Evolutionary conservation across 2,888 invertebrate genomes (phyloP).

Genomic region (Schrankia costaestrigalis): DNA sequence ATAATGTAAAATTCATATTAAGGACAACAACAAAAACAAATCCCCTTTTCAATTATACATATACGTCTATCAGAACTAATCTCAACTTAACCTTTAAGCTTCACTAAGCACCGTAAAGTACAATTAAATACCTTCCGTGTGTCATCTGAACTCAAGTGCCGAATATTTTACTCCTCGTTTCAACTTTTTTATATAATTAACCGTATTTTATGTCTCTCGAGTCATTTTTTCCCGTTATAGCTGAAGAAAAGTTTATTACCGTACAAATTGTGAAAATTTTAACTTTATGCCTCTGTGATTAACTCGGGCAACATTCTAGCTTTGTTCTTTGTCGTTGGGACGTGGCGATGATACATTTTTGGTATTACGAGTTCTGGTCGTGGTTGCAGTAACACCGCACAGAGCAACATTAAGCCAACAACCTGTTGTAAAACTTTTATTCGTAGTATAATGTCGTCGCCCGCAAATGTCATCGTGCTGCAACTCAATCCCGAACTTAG

Average conservation of each 20-base stretch:
- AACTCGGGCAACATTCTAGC: slow-evolving; percentile 13
- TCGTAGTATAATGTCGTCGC: slow-evolving; percentile 31
- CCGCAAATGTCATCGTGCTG: slow-evolving; percentile 24
- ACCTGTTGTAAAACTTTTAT: slow-evolving; percentile 61
- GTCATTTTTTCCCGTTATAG: slow-evolving; percentile 14
- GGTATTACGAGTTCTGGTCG: slow-evolving; percentile 41
- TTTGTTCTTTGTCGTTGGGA: slow-evolving; percentile 20
- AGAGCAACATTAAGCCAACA: slow-evolving; percentile 48
- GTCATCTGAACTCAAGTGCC: slow-evolving; percentile 1
- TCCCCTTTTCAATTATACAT: too few relatives aligned
- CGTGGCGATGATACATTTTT: slow-evolving; percentile 36
- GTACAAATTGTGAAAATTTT: slow-evolving; percentile 13
- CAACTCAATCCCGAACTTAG: slow-evolving; percentile 18
- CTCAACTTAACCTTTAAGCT: too few relatives aligned
- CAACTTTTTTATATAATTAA: slow-evolving; percentile 12
- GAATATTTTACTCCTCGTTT: slow-evolving; percentile 7
- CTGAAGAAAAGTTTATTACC: slow-evolving; percentile 17
- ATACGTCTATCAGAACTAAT: too few relatives aligned
- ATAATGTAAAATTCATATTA: too few relatives aligned
- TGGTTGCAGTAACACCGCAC: slow-evolving; percentile 34
- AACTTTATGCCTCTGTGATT: slow-evolving; percentile 15
- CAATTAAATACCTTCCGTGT: not conserved
- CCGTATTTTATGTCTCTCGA: slow-evolving; percentile 13
- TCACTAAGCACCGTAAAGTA: too few relatives aligned
- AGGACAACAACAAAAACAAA: too few relatives aligned